Evolutionary conservation across 2,888 invertebrate species (phyloP), one percentile per base, ranked within the genome.

Genomic region (Melitaea athalia): DNA sequence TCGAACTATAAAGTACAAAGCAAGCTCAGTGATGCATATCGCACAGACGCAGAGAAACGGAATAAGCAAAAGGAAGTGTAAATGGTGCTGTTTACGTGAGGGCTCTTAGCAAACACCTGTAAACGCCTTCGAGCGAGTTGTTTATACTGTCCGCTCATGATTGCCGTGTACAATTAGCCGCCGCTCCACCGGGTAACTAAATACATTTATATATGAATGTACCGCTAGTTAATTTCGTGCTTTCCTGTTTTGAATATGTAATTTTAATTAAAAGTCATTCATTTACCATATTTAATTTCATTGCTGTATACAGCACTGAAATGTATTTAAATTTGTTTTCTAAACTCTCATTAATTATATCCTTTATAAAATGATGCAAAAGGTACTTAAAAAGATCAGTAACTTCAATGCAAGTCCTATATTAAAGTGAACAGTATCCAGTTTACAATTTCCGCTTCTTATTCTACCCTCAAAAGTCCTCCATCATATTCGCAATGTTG

Each of bases 401-500:
- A 55, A 68, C 63, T 61, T 45, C 60, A 69, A 67, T 64, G 47
- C 64, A 59, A 67, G 64, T 63, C 59, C 68, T 66, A 70, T 67
- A 57, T 66, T 55, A 70, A 67, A 73, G 67, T 77, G 69, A 72
- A 76, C 73, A 77, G 72, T 73, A 73, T 72, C 79, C 82, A 78
- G 76, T 78, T 81, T 82, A 81, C 82, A 81, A 81, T 82, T 81
- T 83, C 82, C 83, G 84, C 85, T 86, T 84, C 82, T 83, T 80
- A 81, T 79, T 81, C 81, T 81, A 82, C 66, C 82, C 85, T 84
- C 82, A 79, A 80, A 85, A 86, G 84, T 85, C 81, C 90, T 91
- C 86, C 81, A 89, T 88, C 85, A 85, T 84, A 81, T 85, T 81
- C 91, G 91, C 89, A 78, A 84, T 90, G 91, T 91, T 91, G 91